A percentile compares a stretch with the other conserved stretches of the same genome.
Evolutionary conservation across 2,113 vertebrate species (phyloP).

Genomic region (Elanus axillaris): DNA sequence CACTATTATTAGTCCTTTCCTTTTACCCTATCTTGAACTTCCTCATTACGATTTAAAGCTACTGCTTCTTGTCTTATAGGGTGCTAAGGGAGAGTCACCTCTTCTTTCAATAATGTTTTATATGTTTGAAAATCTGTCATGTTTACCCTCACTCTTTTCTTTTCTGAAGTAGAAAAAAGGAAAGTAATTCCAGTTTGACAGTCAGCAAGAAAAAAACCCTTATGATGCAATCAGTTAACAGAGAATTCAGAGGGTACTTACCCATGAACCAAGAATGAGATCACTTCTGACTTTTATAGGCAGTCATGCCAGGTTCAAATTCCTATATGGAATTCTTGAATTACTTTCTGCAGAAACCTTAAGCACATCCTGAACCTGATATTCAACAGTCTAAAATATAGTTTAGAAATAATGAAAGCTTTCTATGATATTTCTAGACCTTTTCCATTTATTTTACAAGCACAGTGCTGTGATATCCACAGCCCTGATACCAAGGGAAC

Average conservation of each 20-base stretch:
- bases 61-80: background rate
- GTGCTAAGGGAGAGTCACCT: background rate
- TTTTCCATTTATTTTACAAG: background rate
- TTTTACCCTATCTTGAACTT: background rate
- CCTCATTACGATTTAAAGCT: background rate
- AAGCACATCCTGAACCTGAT: background rate
- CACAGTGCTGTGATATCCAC: too few species aligned
- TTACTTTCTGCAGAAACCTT: background rate
- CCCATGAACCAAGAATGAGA: background rate
- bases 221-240: background rate
- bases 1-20: background rate
- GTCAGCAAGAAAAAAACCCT: background rate
- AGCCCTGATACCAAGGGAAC: background rate
- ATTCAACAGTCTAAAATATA: background rate
- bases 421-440: background rate
- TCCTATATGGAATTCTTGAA: background rate
- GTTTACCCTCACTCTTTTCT: background rate
- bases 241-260: background rate
- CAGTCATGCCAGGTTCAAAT: background rate
- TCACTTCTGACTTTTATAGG: background rate
- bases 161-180: background rate
- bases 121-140: background rate
- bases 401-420: background rate
- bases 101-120: background rate
- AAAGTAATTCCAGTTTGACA: background rate